A percentile compares a stretch with the other conserved stretches of the same genome.
phyloP scores from a whole-genome alignment of 2,888 invertebrate genomes.

The Aethes cnicana region DNA sequence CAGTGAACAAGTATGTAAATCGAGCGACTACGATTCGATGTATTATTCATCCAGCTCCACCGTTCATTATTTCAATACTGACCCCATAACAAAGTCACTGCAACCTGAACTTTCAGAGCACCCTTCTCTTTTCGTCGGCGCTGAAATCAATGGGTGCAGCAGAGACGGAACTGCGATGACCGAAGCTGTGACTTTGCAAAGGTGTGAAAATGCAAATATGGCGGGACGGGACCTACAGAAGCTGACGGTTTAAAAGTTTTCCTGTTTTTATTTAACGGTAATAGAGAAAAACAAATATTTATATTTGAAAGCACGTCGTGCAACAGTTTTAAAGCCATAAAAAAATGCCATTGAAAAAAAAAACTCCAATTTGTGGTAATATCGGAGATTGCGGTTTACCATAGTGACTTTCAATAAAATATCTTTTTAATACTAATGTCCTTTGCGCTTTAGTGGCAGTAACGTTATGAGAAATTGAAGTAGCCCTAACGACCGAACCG shows the following conservation, averaged over 20 bases:
- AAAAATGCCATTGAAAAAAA: no score
- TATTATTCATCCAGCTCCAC: constrained; percentile 25
- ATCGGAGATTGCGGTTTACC: no score
- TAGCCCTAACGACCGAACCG: neutral
- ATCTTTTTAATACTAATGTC: neutral
- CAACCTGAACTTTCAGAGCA: neutral
- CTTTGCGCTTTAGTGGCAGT: neutral
- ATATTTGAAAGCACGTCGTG: no score
- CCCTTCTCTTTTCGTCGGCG: neutral
- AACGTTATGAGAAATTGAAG: neutral
- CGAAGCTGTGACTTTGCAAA: constrained; percentile 4
- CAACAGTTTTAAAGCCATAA: no score
- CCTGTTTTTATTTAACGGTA: no score
- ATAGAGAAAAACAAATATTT: no score
- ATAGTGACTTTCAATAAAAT: no score
- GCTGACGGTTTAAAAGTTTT: neutral
- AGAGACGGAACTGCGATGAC: constrained; percentile 1
- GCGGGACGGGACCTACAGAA: neutral
- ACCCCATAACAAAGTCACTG: constrained; percentile 22
- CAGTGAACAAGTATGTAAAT: constrained; percentile 25
- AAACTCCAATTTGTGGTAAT: no score
- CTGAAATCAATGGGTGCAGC: neutral
- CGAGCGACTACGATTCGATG: constrained; percentile 9
- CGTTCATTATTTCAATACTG: constrained; percentile 23
- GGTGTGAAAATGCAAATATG: constrained; percentile 3